Evolutionary conservation across 2,113 vertebrate species (phyloP).

Genomic region (Pseudolaguvia tuberculata): DNA sequence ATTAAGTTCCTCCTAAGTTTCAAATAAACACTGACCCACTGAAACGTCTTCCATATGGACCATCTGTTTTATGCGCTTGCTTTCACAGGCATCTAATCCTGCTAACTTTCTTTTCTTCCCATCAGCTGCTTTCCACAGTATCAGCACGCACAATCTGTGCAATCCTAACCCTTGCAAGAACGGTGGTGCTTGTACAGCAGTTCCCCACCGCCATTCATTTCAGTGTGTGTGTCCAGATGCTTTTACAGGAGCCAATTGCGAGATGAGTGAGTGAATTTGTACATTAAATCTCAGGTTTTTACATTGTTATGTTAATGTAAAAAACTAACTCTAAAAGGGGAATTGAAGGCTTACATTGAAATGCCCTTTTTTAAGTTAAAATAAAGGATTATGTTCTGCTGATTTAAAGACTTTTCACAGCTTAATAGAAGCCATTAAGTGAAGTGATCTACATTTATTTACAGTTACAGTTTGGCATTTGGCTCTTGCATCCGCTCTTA

Average conservation of each 20-base stretch:
- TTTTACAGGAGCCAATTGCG: constrained; percentile 75
- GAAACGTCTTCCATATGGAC: neutral
- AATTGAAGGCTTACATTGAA: neutral
- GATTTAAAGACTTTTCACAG: no score
- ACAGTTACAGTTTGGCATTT: no score
- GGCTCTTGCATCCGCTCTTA: no score
- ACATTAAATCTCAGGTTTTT: neutral
- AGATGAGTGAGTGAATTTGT: constrained; percentile 69
- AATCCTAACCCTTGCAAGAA: constrained; percentile 73
- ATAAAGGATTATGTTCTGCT: no score
- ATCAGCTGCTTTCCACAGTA: constrained; percentile 16
- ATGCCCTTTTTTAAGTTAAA: neutral
- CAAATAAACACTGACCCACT: neutral
- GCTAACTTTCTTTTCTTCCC: neutral
- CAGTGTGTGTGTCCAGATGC: constrained; percentile 74
- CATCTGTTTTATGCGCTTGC: neutral
- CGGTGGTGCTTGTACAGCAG: constrained; percentile 70
- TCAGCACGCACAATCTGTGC: constrained; percentile 61
- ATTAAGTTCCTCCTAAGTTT: neutral
- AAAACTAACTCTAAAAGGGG: no score
- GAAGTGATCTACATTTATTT: no score
- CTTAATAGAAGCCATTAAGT: no score
- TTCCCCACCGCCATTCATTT: constrained; percentile 49
- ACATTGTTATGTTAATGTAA: neutral
- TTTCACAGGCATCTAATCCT: neutral